These are phyloP conservation scores for Dendrolimus houi DNA, from an alignment of 2,888 invertebrate species.

Conservation along the genomic window DNA sequence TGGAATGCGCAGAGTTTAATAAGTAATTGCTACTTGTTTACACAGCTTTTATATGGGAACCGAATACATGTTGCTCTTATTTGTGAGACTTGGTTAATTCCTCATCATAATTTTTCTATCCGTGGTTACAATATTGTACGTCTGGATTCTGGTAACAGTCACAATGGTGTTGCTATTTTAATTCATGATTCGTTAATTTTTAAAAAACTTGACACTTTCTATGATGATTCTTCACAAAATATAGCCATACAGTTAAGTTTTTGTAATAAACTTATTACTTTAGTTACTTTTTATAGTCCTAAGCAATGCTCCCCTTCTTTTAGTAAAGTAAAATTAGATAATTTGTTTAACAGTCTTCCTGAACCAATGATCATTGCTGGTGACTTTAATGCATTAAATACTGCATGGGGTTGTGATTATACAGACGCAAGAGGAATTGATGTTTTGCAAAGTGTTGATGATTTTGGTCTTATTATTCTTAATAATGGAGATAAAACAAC, in stretches of 20 bases:
- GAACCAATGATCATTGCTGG: conserved; percentile 4
- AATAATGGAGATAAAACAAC: conserved; percentile 8
- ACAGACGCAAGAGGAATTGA: conserved; percentile 3
- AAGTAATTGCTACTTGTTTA: conserved; percentile 4
- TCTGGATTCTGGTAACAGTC: conserved; percentile 7
- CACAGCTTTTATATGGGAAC: conserved; percentile 2
- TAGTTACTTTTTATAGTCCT: conserved; percentile 8
- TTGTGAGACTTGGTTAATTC: conserved; percentile 5
- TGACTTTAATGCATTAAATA: conserved; percentile 10
- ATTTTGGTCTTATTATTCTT: conserved; percentile 7
- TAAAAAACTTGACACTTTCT: conserved; percentile 5
- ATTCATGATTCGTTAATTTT: conserved; percentile 7
- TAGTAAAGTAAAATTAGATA: conserved; percentile 6
- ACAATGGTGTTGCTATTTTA: conserved; percentile 11
- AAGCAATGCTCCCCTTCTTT: background rate
- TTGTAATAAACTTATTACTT: conserved; percentile 4
- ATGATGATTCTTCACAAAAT: conserved; percentile 11
- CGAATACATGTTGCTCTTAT: too few species aligned
- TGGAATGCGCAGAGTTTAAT: conserved; percentile 7
- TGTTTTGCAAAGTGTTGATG: conserved; percentile 7
- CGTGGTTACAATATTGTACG: conserved; percentile 6
- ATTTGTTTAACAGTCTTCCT: conserved; percentile 2
- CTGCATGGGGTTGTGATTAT: conserved; percentile 6
- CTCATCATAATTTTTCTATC: conserved; percentile 5
- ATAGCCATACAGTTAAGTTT: conserved; percentile 1